A percentile compares a stretch with the other conserved stretches of the same genome.
Evolutionary conservation across 2,888 invertebrate genomes (phyloP).

Genomic region (Cephus pulcher): DNA sequence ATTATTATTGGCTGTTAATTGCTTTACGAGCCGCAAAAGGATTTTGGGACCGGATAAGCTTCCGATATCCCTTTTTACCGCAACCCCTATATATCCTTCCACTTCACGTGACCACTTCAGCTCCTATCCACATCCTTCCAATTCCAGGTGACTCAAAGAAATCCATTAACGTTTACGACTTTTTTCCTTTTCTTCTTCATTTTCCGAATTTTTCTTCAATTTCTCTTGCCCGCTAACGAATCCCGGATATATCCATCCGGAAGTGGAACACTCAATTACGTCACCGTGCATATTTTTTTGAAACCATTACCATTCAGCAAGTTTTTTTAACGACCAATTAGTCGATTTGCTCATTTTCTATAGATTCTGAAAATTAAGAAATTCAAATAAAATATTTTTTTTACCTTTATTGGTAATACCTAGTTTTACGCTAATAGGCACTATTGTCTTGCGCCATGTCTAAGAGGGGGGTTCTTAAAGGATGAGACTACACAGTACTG

Average conservation of each 20-base stretch:
- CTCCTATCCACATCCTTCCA: neutral
- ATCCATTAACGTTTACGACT: neutral
- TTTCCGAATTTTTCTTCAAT: neutral
- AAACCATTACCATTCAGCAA: neutral
- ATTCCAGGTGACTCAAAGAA: neutral
- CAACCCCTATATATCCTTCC: neutral
- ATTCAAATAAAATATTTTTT: neutral
- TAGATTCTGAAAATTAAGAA: neutral
- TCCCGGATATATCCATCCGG: neutral
- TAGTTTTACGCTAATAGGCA: neutral
- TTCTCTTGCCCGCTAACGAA: neutral
- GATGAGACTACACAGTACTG: neutral
- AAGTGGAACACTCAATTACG: neutral
- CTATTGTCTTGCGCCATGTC: neutral
- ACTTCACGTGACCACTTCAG: neutral
- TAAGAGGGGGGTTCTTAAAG: neutral
- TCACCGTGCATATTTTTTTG: neutral
- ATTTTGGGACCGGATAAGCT: slow-evolving; percentile 34
- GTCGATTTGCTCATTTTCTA: neutral
- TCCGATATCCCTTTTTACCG: slow-evolving; percentile 8
- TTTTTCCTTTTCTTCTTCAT: neutral
- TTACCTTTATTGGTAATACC: neutral
- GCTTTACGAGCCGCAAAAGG: slow-evolving; percentile 43
- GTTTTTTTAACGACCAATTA: neutral
- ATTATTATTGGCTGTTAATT: slow-evolving; percentile 60